phyloP scores from a whole-genome alignment of 2,888 invertebrate species.

The Eilema caniola region DNA sequence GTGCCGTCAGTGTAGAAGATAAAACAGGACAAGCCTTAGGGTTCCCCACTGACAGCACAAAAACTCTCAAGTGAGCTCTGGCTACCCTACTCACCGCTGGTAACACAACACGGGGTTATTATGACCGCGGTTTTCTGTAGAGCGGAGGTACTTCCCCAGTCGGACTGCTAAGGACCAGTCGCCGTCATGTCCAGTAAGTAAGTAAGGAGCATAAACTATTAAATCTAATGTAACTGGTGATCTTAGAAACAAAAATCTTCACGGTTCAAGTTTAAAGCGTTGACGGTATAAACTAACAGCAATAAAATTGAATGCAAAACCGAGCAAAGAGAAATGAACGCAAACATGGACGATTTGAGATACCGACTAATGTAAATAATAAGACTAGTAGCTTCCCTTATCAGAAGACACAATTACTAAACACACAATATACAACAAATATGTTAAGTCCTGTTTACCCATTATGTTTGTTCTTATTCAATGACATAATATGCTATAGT shows the following conservation, averaged over 20 bases:
- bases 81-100: no score
- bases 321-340: neutral
- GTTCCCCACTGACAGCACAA: no score
- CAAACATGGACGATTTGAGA: neutral
- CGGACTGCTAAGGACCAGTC: no score
- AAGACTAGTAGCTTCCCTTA: conserved; percentile 33
- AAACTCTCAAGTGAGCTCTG: no score
- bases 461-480: conserved; percentile 43
- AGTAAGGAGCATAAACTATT: no score
- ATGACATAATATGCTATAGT: conserved; percentile 41
- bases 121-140: no score
- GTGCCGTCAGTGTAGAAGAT: no score
- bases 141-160: no score
- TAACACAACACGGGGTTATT: no score
- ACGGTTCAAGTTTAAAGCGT: neutral
- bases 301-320: neutral
- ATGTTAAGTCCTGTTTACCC: conserved; percentile 26
- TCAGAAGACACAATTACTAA: conserved; percentile 35
- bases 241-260: neutral
- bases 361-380: conserved; percentile 24
- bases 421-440: conserved; percentile 4
- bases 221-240: neutral
- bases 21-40: no score
- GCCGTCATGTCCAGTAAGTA: no score
- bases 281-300: neutral